A percentile compares a stretch with the other conserved stretches of the same genome.
phyloP scores from a whole-genome alignment of 2,888 invertebrate genomes.

The Amphiduros pacificus region DNA sequence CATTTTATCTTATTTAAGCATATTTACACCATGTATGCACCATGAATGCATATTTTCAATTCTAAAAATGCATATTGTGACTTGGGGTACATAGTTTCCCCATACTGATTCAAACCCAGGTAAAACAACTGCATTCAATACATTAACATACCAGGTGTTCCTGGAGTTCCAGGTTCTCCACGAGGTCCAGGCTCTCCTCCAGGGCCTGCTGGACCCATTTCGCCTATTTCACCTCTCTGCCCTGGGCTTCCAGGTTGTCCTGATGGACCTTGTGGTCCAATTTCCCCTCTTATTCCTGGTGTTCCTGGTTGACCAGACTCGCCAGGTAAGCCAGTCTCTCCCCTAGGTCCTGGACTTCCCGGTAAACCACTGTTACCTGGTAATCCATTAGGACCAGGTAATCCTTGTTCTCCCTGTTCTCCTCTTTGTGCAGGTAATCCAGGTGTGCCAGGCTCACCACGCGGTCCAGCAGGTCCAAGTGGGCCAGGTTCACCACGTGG shows the following conservation, averaged over 20 bases:
- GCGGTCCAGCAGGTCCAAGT: slow-evolving; percentile 23
- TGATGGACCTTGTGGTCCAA: slow-evolving; percentile 6
- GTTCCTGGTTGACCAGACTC: neutral
- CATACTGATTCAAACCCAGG: too few relatives aligned
- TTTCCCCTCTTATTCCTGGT: slow-evolving; percentile 1
- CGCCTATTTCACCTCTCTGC: slow-evolving; percentile 13
- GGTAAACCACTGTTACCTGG: slow-evolving; percentile 25
- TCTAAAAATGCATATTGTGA: too few relatives aligned
- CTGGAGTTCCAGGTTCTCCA: slow-evolving; percentile 17
- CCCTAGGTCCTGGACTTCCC: slow-evolving; percentile 13
- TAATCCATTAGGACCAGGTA: slow-evolving; percentile 19
- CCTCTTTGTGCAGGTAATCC: slow-evolving; percentile 24
- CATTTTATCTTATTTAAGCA: too few relatives aligned
- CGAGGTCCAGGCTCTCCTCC: slow-evolving; percentile 23
- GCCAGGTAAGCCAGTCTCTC: neutral
- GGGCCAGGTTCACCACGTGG: slow-evolving; percentile 16
- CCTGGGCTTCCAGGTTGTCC: slow-evolving; percentile 8
- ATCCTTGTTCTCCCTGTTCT: slow-evolving; percentile 17
- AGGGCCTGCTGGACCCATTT: slow-evolving; percentile 18
- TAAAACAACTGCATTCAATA: too few relatives aligned
- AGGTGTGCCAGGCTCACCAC: slow-evolving; percentile 15
- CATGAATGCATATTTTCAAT: too few relatives aligned
- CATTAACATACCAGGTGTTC: slow-evolving; percentile 14
- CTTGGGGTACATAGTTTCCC: too few relatives aligned
- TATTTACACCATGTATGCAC: too few relatives aligned